A percentile compares a stretch with the other conserved stretches of the same genome.
phyloP scores from a whole-genome alignment of 2,888 invertebrate genomes.

The Clusia tigrina region DNA sequence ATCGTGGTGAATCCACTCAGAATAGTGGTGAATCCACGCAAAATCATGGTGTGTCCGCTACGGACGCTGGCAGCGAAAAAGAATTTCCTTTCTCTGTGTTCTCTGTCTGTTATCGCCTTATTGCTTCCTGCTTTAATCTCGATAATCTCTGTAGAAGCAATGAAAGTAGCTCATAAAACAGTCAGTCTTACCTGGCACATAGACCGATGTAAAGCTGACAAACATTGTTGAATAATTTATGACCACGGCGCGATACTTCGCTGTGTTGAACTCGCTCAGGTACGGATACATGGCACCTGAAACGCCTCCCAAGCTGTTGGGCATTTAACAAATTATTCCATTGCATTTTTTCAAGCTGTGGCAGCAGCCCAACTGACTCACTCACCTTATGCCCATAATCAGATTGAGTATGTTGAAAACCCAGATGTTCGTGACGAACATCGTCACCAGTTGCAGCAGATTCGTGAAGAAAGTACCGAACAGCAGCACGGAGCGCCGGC shows the following conservation, averaged over 20 bases:
- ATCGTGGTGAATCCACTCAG: too few species aligned
- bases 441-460: conserved; percentile 47
- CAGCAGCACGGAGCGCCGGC: conserved; percentile 50
- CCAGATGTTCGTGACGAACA: conserved; percentile 57
- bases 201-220: conserved; percentile 54
- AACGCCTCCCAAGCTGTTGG: conserved; percentile 48
- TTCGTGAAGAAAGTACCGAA: conserved; percentile 44
- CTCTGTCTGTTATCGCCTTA: too few species aligned
- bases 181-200: conserved; percentile 54
- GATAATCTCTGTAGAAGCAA: too few species aligned
- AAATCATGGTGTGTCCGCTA: too few species aligned
- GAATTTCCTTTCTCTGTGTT: too few species aligned
- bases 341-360: background rate
- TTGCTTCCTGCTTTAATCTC: too few species aligned
- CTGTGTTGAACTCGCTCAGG: conserved; percentile 53
- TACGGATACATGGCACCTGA: conserved; percentile 54
- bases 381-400: conserved; percentile 51
- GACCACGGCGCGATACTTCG: conserved; percentile 52
- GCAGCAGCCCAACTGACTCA: too few species aligned
- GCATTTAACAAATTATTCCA: background rate
- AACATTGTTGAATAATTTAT: conserved; percentile 60
- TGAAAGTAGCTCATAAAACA: too few species aligned
- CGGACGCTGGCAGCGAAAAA: too few species aligned
- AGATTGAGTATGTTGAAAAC: conserved; percentile 53
- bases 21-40: too few species aligned